Evolutionary conservation across 2,797 vertebrate species (phyloP).

Genomic region (Gambusia yucatana): DNA sequence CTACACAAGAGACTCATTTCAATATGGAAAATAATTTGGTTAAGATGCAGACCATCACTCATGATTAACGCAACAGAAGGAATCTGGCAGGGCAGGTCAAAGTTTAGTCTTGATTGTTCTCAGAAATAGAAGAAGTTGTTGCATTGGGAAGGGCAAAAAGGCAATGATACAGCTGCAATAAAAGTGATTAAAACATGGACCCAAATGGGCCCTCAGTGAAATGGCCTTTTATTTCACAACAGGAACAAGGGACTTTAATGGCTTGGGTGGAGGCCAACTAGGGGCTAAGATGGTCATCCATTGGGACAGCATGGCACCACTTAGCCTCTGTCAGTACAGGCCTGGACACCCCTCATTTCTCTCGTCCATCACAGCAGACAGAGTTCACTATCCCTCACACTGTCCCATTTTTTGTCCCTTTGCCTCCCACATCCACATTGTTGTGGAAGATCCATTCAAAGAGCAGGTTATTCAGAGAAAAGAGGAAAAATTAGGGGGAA

Average conservation of each 20-base stretch:
- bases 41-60: constrained; percentile 25
- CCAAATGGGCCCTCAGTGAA: constrained; percentile 66
- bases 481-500: not conserved
- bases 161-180: constrained; percentile 59
- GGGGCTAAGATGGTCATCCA: constrained; percentile 60
- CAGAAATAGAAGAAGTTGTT: constrained; percentile 14
- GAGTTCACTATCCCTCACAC: constrained; percentile 32
- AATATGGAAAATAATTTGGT: constrained; percentile 7
- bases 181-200: constrained; percentile 56
- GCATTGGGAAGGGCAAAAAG: constrained; percentile 44
- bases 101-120: constrained; percentile 21
- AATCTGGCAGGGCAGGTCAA: not conserved
- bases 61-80: constrained; percentile 16
- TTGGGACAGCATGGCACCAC: constrained; percentile 70
- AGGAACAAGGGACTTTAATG: constrained; percentile 73
- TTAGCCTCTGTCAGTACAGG: constrained; percentile 73
- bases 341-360: constrained; percentile 59
- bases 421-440: constrained; percentile 18
- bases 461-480: not conserved
- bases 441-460: not conserved
- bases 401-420: not conserved
- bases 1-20: constrained; percentile 3
- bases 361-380: constrained; percentile 38
- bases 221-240: constrained; percentile 70
- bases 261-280: constrained; percentile 72